Percentiles rank a stretch among this genome's conserved stretches.
phyloP scores from a whole-genome alignment of 2,888 invertebrate species.

The Eristalinus aeneus region DNA sequence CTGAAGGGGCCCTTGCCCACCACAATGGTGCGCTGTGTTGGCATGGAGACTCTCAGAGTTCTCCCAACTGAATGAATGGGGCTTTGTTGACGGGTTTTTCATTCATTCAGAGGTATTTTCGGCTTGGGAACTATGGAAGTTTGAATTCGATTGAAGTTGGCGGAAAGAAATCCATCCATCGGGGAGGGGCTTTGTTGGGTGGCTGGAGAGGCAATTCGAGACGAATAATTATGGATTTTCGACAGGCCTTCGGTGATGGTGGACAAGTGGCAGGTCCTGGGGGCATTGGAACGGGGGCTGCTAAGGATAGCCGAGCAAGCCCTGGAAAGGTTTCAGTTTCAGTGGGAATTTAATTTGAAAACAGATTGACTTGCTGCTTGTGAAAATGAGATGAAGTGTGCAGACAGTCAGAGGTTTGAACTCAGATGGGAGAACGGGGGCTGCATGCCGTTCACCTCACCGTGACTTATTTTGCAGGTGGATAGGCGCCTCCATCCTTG shows the following conservation, averaged over 20 bases:
- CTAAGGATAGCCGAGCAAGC: background rate
- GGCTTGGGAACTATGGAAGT: background rate
- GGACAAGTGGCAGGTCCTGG: background rate
- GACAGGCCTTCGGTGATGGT: background rate
- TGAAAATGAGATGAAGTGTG: too few relatives aligned
- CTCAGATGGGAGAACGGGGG: too few relatives aligned
- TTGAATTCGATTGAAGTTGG: background rate
- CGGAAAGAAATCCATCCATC: background rate
- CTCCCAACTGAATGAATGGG: background rate
- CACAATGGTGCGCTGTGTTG: background rate
- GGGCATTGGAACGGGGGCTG: background rate
- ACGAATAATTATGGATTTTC: background rate
- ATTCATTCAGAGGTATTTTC: background rate
- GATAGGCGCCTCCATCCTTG: too few relatives aligned
- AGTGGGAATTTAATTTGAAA: too few relatives aligned
- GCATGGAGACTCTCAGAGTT: background rate
- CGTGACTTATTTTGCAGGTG: too few relatives aligned
- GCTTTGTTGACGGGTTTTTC: background rate
- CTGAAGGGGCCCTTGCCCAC: conserved; percentile 21
- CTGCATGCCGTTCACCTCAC: too few relatives aligned
- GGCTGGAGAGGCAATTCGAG: background rate
- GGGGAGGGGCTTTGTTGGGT: background rate
- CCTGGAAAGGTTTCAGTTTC: too few relatives aligned
- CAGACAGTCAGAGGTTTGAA: too few relatives aligned
- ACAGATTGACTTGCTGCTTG: too few relatives aligned